Evolutionary conservation across 2,888 invertebrate genomes (phyloP), one percentile per base, ranked within the genome.

Genomic region (Dermolepida albohirtum): DNA sequence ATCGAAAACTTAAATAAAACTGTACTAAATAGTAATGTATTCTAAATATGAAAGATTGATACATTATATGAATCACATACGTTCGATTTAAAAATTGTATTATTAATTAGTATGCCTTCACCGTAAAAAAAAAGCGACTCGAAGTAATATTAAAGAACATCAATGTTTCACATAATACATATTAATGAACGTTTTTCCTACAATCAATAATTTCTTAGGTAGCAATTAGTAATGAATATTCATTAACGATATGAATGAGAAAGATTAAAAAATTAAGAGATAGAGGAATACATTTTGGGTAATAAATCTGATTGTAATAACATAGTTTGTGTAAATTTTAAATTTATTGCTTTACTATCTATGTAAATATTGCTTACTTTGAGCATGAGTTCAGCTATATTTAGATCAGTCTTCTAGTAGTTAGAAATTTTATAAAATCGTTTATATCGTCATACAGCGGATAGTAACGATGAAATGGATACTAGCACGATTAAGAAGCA

Each of bases 171-270:
- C 59, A 59, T 47, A 59, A 59, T 59, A 12, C 59, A 59, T 59
- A 59, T 59, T 59, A 29, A 59, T 59, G 59, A 44, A 44, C 59
- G 44, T 14, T 44, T 59, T 59, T 44, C 59, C 17, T 59, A 10
- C 59, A 59, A 59, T 59, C 59, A 44, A 59, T 59, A 59, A 59
- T 47, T 47, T 59, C 44, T 59, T 22, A 44, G 47, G 44, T 34
- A 44, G 44, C 59, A 59, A 59, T 59, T 59, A 59, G 59, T 59
- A 59, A 59, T 44, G 47, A 44, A 59, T 59, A 59, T 34, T 47
- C 29, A 44, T 12, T 43, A 59, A 47, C 29, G 41, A 16, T 59
- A 44, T 59, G 59, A 59, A 59, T 59, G 59, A 44, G 29, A 59
- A 27, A 27, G 44, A 43, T 12, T 59, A 59, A 44, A 57, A 43